phyloP scores from a whole-genome alignment of 2,888 invertebrate species.

The Mayetiola destructor region DNA sequence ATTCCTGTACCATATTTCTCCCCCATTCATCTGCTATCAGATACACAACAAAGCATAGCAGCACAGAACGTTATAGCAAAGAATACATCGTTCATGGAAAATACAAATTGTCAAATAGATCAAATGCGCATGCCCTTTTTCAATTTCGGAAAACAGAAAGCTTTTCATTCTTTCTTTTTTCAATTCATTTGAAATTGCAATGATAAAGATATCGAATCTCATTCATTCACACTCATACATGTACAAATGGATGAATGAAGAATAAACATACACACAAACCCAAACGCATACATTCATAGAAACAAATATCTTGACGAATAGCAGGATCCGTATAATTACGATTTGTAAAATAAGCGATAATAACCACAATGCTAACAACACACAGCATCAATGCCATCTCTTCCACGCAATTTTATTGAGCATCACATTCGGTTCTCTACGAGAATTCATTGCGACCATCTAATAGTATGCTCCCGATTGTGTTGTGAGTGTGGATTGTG shows the following conservation, averaged over 20 bases:
- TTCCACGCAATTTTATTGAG: neutral
- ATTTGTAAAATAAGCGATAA: constrained; percentile 3
- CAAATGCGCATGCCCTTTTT: too few species aligned
- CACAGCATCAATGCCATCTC: constrained; percentile 8
- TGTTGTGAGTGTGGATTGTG: neutral
- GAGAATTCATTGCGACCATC: neutral
- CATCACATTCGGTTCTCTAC: neutral
- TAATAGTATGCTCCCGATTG: constrained; percentile 7
- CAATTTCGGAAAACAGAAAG: too few species aligned
- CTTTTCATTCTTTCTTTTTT: too few species aligned
- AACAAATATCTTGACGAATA: too few species aligned
- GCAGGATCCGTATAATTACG: neutral
- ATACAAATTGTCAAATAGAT: too few species aligned
- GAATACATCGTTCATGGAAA: too few species aligned
- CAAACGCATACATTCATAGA: neutral
- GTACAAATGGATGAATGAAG: neutral
- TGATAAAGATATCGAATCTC: neutral
- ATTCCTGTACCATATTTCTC: too few species aligned
- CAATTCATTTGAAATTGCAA: neutral
- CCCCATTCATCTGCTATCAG: too few species aligned
- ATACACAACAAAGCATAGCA: too few species aligned
- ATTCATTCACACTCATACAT: neutral
- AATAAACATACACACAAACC: neutral
- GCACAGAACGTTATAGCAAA: too few species aligned
- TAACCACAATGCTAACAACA: neutral